phyloP scores from a whole-genome alignment of 2,797 vertebrate species.

The Champsocephalus esox region DNA sequence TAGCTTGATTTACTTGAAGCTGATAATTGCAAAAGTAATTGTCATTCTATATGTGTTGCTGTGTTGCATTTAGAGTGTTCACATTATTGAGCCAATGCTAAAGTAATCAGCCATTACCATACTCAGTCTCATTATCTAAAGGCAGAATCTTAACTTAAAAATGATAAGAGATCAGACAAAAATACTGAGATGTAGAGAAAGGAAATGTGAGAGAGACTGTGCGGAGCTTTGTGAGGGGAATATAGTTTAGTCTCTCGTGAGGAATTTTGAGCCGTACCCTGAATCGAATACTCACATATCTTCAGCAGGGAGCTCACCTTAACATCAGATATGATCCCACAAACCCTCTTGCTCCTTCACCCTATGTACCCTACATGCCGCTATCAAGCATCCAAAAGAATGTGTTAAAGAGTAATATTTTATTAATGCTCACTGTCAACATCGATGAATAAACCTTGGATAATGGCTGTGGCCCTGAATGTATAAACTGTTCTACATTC shows the following conservation, averaged over 20 bases:
- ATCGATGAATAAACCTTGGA: background rate
- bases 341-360: constrained; percentile 26
- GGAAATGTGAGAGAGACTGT: constrained; percentile 10
- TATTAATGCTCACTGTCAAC: constrained; percentile 12
- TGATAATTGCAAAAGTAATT: constrained; percentile 58
- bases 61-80: constrained; percentile 48
- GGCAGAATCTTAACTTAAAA: constrained; percentile 19
- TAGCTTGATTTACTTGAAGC: constrained; percentile 54
- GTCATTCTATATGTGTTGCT: constrained; percentile 51
- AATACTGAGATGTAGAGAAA: constrained; percentile 8
- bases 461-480: background rate
- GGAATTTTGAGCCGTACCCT: constrained; percentile 32
- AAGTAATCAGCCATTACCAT: constrained; percentile 47
- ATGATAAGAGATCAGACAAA: constrained; percentile 5
- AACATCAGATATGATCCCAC: constrained; percentile 10
- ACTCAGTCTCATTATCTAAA: constrained; percentile 37
- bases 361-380: background rate
- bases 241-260: constrained; percentile 22
- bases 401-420: constrained; percentile 9
- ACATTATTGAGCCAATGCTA: constrained; percentile 46
- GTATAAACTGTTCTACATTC: constrained; percentile 2
- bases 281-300: constrained; percentile 18
- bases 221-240: constrained; percentile 26
- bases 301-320: constrained; percentile 23
- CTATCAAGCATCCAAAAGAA: constrained; percentile 15